Conservation (phyloP, 2,113 vertebrate genomes). For the Chitala chitala region DNA sequence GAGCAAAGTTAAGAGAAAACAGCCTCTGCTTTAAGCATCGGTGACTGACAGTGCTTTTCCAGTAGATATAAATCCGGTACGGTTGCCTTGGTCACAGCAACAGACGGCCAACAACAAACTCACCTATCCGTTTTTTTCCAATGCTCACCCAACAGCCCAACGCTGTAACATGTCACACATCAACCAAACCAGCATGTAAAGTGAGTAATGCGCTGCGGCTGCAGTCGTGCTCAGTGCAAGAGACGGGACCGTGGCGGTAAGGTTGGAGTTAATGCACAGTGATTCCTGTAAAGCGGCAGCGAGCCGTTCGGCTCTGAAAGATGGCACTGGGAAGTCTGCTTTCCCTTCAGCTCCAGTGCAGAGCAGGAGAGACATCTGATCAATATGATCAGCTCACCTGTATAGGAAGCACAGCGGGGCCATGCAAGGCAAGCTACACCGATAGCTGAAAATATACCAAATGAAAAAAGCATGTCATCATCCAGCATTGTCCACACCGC, state of each 20-base stretch:
- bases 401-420: slow-evolving; percentile 45
- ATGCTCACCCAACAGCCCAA: too few species aligned
- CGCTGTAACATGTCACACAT: too few species aligned
- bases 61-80: neutral
- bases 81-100: too few species aligned
- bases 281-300: neutral
- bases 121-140: neutral
- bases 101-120: neutral
- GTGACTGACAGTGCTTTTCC: too few species aligned
- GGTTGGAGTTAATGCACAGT: too few species aligned
- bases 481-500: neutral
- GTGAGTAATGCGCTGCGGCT: too few species aligned
- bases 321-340: neutral
- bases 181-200: too few species aligned
- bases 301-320: neutral
- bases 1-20: slow-evolving; percentile 45
- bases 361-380: slow-evolving; percentile 46
- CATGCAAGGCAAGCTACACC: slow-evolving; percentile 38
- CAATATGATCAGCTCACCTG: slow-evolving; percentile 60
- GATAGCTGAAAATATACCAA: slow-evolving; percentile 26
- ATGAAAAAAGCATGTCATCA: neutral
- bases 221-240: too few species aligned
- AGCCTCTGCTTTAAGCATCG: slow-evolving; percentile 10
- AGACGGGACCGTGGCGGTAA: too few species aligned
- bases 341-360: slow-evolving; percentile 9